Evolutionary conservation across 1,140 invertebrate genomes (phyloP).

Genomic region (Hycleus cichorii): DNA sequence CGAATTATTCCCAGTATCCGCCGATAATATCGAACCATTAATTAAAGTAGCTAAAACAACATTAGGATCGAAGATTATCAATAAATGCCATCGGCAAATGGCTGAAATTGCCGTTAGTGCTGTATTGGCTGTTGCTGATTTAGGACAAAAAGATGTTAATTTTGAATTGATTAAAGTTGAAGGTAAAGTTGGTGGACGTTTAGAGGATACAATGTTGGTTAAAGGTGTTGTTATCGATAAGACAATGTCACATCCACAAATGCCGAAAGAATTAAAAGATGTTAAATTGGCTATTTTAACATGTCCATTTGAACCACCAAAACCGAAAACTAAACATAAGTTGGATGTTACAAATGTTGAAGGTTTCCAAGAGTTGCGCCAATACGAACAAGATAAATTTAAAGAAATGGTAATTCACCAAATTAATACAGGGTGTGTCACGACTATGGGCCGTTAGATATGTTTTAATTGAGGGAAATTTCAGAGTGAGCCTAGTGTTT

Average conservation of each 20-base stretch:
- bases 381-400: conserved; percentile 97
- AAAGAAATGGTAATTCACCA: conserved; percentile 83
- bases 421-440: not conserved
- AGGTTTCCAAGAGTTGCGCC: conserved; percentile 85
- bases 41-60: conserved; percentile 97
- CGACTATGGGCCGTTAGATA: no score
- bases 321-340: conserved; percentile 99
- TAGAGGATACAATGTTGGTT: conserved; percentile 96
- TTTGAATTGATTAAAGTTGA: conserved; percentile 99
- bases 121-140: conserved; percentile 88
- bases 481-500: no score
- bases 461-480: no score
- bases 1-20: conserved; percentile 80
- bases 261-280: conserved; percentile 97
- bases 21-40: conserved; percentile 77
- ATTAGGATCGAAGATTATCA: conserved; percentile 96
- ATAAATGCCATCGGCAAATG: conserved; percentile 91
- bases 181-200: conserved; percentile 93
- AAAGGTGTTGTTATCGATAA: conserved; percentile 98
- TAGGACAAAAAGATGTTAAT: conserved; percentile 92
- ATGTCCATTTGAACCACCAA: conserved; percentile 99
- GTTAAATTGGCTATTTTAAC: conserved; percentile 96
- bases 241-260: conserved; percentile 98
- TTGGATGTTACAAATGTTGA: conserved; percentile 94
- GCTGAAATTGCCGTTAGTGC: conserved; percentile 98